Evolutionary conservation across 2,888 invertebrate genomes (phyloP), one percentile per base, ranked within the genome.

Genomic region (Torymus auratus): DNA sequence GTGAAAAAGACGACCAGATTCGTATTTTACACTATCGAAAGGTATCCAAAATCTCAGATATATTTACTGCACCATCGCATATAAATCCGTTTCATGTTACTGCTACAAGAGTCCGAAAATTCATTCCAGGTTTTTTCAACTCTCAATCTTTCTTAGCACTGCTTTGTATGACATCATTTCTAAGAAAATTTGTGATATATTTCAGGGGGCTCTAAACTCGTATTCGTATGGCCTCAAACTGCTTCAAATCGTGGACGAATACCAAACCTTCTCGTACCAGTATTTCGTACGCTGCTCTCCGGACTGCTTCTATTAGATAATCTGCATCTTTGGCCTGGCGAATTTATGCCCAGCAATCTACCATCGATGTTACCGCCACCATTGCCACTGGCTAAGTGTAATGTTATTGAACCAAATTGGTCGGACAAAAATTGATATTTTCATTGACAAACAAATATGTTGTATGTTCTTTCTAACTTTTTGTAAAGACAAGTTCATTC

Each of bases 191-290:
- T 58, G 28, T 62, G 12, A 56, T 53, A 56, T 53, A 3, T 15
- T 68, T 69, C 61, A 89, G 89, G 86, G 78, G 86, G 86, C 58
- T 87, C 89, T 13, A 86, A 86, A 83, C 76, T 89, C 11, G 86
- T 90, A 52, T 90, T 90, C 55, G 84, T 89, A 56, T 90, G 89
- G 89, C 89, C 90, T 0, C 88, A 88, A 67, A 87, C 88, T 65
- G 79, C 85, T 14, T 83, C 84, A 7, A 84, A 83, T n/a, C 85
- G 84, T 73, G 83, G 83, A 58, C 85, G 83, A 67, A 76, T 87
- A 5, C 80, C 86, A 3, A 84, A 78, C 13, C 75, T 87, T 2
- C 55, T 89, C 10, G 84, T 85, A 50, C 88, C 89, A 0, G 7
- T 87, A 0, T 78, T 89, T 52, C 88, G 86, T 23, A 83, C 86